Evolutionary conservation across 2,113 vertebrate species (phyloP).

Genomic region (Phyllostomus discolor): DNA sequence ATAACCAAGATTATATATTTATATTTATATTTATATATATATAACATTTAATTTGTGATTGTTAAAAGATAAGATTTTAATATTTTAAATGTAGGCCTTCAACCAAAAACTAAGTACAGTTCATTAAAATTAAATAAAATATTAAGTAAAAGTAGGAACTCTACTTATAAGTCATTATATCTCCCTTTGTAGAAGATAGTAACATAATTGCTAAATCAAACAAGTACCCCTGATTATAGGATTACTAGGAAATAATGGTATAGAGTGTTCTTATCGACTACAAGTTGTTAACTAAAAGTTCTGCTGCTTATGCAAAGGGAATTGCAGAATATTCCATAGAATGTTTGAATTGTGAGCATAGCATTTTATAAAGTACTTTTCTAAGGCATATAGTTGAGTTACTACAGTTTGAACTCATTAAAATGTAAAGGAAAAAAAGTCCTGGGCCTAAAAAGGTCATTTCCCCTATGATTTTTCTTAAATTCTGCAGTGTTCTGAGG

Average conservation of each 20-base stretch:
- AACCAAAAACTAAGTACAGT: background rate
- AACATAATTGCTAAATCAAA: background rate
- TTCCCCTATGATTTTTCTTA: constrained; percentile 18
- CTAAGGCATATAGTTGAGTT: background rate
- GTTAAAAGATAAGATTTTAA: constrained; percentile 4
- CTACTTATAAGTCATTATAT: background rate
- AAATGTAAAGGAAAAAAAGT: constrained; percentile 21
- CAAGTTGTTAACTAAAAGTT: background rate
- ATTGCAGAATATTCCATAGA: background rate
- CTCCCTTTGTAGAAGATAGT: background rate
- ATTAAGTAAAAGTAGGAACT: background rate
- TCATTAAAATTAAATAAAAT: constrained; percentile 29
- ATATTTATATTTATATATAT: background rate
- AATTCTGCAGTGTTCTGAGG: background rate
- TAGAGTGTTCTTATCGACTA: background rate
- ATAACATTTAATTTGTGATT: background rate
- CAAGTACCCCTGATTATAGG: background rate
- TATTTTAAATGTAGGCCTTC: constrained; percentile 10
- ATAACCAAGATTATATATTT: background rate
- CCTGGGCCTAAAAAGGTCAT: background rate
- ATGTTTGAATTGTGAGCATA: background rate
- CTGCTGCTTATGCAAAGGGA: background rate
- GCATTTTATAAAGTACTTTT: background rate
- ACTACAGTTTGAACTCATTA: background rate
- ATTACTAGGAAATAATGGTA: background rate